A percentile compares a stretch with the other conserved stretches of the same genome.
Evolutionary conservation across 2,888 invertebrate species (phyloP).

Genomic region (Nesidiocoris tenuis): DNA sequence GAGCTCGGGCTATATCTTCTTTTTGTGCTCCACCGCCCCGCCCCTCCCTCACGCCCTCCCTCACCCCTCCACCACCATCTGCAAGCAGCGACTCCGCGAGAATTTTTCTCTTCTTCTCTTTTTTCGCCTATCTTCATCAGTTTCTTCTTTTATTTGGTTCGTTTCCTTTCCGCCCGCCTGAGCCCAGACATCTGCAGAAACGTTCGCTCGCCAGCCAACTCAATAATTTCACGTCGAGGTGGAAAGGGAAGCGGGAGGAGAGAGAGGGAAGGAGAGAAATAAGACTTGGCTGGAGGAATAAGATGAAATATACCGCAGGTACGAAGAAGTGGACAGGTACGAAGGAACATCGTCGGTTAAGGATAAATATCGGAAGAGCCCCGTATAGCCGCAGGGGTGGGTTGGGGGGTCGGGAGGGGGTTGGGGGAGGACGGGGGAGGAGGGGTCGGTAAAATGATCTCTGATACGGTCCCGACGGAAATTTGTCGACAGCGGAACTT

Average conservation of each 20-base stretch:
- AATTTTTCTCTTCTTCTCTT: neutral
- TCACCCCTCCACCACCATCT: neutral
- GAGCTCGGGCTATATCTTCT: neutral
- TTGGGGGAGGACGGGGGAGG: neutral
- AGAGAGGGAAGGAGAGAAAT: too few species aligned
- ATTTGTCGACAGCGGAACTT: too few species aligned
- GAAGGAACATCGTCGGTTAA: neutral
- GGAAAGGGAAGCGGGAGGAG: neutral
- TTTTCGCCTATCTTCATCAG: neutral
- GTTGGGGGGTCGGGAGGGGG: neutral
- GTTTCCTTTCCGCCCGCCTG: neutral
- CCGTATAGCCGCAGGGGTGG: neutral
- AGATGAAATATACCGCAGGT: neutral
- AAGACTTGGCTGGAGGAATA: neutral
- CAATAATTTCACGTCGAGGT: neutral
- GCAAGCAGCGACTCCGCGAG: neutral
- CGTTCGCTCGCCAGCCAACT: neutral
- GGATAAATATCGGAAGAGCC: neutral
- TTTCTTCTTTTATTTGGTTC: neutral
- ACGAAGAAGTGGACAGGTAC: neutral
- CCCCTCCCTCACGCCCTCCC: neutral
- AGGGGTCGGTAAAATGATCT: neutral
- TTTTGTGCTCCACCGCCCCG: neutral
- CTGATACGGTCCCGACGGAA: neutral
- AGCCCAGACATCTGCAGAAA: neutral